Evolutionary conservation across 2,888 invertebrate species (phyloP), one percentile per base, ranked within the genome.

Genomic region (Horisme vitalbata): DNA sequence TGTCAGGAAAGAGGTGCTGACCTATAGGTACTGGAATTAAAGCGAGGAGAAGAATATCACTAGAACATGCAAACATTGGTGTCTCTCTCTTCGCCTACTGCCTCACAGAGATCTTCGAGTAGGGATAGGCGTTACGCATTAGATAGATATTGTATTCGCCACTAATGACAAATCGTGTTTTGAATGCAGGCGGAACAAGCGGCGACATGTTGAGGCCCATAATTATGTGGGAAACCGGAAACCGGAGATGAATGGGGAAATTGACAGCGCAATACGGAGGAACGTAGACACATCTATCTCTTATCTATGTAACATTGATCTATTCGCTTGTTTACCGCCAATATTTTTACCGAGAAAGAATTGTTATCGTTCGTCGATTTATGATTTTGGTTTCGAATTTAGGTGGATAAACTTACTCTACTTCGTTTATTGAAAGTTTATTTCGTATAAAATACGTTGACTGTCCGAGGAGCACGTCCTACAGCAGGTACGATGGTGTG

Each of bases 211-310:
- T 49, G 45, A 24, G 45, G 41, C 39, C 43, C 48, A 54, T 56
- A 51, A 57, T 56, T 54, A 56, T 46, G 52, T 47, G 27, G 26
- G 39, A 45, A 31, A 49, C 41, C 39, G 55, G 57, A 46, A 49
- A 49, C 41, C 39, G 55, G 57, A 46, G 51, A 49, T 45, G 36
- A 45, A 41, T 38, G 52, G 9, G 48, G 59, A 54, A 54, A 52
- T 52, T 21, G 52, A 44, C 34, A 26, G 21, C 24, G 38, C 28
- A 46, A 36, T 43, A 41, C 21, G 26, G 18, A 20, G 32, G 14
- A 13, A 9, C 33, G 15, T 11, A 44, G 37, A 15, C 36, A 30
- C 28, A 23, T 28, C n/a, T 23, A 44, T 9, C 15, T 36, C 24
- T 32, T 15, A 24, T 32, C 12, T 32, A 6, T 26, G 31, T 23